Base-by-base conservation (phyloP, 2,113 vertebrate species). In the Pagrus major region DNA sequence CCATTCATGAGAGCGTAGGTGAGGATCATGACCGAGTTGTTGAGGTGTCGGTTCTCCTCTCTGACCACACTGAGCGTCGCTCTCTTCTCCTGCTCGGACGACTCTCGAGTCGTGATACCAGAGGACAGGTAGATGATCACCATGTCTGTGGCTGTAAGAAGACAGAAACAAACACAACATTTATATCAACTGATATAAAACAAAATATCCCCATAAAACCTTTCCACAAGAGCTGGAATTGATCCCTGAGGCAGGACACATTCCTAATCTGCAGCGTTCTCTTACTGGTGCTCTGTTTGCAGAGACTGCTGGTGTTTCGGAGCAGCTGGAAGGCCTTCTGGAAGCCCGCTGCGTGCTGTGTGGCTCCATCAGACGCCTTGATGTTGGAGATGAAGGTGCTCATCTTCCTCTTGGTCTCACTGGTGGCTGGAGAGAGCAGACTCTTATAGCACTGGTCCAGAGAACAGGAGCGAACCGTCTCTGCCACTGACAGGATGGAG, bases 11-110 rank as follows among this genome's bases (percentile, higher is more conserved):
- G 97, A 0, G 98, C 98, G 0, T 99, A 99, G 58, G 98, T 99
- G 81, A 99, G 97, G 90, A 99, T 97, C 98, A 99, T 99, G n/a
- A 98, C 98, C 0, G 98, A 98, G 94, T 99, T 99, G 92, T 99
- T 99, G 80, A 99, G 96, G 90, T 97, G 95, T 47, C 95, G 92
- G 84, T 99, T 99, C 87, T 99, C 98, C 70, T 99, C 97, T 51
- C 94, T 95, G 86, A 99, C 96, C 90, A 97, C 96, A n/a, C 95
- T 95, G 5, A 99, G 95, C 2, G 98, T 99, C 0, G 96, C 93
- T 86, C 96, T 97, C 93, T 99, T 99, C 90, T 99, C 97, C 46
- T 96, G 96, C 86, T 99, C 98, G 0, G 97, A 96, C 5, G 96
- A 95, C 75, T 98, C 97, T 68, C 96, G 96, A 15, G 98, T 97